phyloP scores from a whole-genome alignment of 1,140 invertebrate genomes.

The Lepidostoma basale region DNA sequence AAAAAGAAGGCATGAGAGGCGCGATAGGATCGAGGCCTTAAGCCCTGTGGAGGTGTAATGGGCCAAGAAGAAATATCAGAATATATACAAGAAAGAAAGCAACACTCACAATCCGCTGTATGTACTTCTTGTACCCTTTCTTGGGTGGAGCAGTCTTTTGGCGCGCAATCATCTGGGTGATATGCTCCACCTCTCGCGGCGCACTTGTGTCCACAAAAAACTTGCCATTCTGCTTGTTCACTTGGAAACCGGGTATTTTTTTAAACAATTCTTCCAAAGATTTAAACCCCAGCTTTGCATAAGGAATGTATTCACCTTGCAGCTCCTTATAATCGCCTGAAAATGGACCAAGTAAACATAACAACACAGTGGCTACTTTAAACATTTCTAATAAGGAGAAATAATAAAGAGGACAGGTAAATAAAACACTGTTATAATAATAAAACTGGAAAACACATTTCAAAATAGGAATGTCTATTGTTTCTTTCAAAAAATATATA shows the following conservation, averaged over 20 bases:
- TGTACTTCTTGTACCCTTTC: slow-evolving; percentile 53
- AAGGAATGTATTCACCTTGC: slow-evolving; percentile 65
- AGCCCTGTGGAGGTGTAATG: too few relatives aligned
- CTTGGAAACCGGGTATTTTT: slow-evolving; percentile 60
- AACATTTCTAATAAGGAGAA: too few relatives aligned
- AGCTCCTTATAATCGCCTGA: slow-evolving; percentile 64
- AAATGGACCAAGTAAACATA: too few relatives aligned
- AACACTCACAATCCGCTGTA: slow-evolving; percentile 51
- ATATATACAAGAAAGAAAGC: background rate
- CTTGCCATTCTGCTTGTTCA: slow-evolving; percentile 55
- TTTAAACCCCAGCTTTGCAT: slow-evolving; percentile 61
- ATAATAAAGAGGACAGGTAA: too few relatives aligned
- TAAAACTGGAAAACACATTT: background rate
- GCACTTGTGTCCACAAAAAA: slow-evolving; percentile 61
- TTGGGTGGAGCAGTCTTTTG: slow-evolving; percentile 60
- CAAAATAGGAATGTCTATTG: background rate
- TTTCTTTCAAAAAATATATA: too few relatives aligned
- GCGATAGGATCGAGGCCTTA: too few relatives aligned
- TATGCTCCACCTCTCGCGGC: slow-evolving; percentile 63
- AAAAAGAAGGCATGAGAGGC: too few relatives aligned
- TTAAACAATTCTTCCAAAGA: slow-evolving; percentile 63
- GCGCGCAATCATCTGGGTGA: slow-evolving; percentile 62
- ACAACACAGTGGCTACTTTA: too few relatives aligned
- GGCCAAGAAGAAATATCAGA: too few relatives aligned
- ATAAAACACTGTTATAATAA: background rate